Base-by-base conservation (phyloP, 1,140 invertebrate species). In the Wasmannia auropunctata region DNA sequence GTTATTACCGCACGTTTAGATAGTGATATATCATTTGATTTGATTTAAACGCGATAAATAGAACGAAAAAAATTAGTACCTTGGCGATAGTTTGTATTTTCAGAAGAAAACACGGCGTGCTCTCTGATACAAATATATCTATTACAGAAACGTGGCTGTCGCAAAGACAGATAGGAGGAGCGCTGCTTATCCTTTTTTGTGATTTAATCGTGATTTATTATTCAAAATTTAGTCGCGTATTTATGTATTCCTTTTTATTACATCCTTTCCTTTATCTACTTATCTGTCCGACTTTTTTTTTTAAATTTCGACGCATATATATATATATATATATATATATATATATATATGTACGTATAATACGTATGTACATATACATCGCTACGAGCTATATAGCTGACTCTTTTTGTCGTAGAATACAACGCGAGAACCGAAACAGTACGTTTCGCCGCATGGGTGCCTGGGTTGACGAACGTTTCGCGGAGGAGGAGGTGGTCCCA, bases 371-470 rank as follows among this genome's bases (percentile, higher is more conserved):
- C 51, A 22, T 54, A 19, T 31, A 4, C 28, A 65, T 67, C 40
- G n/a, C 11, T 37, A 54, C 3, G 25, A 43, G 56, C n/a, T n/a
- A n/a, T n/a, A 72, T 22, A n/a, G 8, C 28, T 86, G 6, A 25
- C 8, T 56, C 74, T 74, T 65, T 28, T 67, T 49, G 0, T 88
- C 14, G 0, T 79, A 95, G 94, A 92, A 90, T 91, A 92, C 91
- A 92, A 90, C 87, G 87, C 90, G 88, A 86, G 88, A 93, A 88
- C 86, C 88, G 93, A 93, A 91, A 80, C 91, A 91, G 91, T 81
- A 93, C 83, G 91, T 89, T 94, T 93, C 94, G 93, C 94, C 94
- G 94, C 91, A 95, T 95, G 94, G 95, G 94, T 95, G 94, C 95
- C 95, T 95, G 94, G 94, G 93, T 93, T 94, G 90, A 94, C 91